Conservation (phyloP, 2,888 invertebrate genomes). For the Cinara cedri region DNA sequence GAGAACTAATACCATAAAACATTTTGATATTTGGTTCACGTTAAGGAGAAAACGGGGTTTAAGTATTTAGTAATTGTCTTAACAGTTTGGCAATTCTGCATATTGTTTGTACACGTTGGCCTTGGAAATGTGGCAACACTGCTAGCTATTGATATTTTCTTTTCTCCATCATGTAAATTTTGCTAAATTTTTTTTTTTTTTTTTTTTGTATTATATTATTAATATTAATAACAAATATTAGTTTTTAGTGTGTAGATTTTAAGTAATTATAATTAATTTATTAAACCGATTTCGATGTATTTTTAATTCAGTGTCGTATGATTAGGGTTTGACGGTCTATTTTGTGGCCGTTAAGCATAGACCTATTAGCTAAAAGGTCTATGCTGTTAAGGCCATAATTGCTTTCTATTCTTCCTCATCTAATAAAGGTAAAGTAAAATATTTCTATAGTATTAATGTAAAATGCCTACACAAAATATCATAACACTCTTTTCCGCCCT, state of each 20-base stretch:
- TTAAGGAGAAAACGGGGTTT: conserved; percentile 11
- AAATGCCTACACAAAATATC: neutral
- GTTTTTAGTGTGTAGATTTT: conserved; percentile 34
- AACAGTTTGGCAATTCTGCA: conserved; percentile 50
- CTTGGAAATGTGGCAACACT: conserved; percentile 56
- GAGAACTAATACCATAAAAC: too few species aligned
- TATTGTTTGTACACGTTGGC: conserved; percentile 53
- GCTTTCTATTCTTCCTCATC: conserved; percentile 13
- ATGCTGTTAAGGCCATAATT: neutral
- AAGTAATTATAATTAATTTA: neutral
- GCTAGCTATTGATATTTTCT: conserved; percentile 55
- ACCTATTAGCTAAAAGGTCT: too few species aligned
- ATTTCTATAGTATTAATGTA: neutral
- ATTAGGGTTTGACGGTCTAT: neutral
- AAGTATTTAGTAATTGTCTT: too few species aligned
- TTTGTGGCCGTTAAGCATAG: conserved; percentile 13
- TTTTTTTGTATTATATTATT: neutral
- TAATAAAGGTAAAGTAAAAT: conserved; percentile 27
- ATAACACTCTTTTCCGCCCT: neutral
- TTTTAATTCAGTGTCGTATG: neutral
- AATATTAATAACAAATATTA: conserved; percentile 25
- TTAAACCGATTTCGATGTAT: neutral
- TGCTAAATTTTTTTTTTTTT: too few species aligned
- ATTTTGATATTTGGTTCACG: neutral
- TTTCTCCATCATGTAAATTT: conserved; percentile 52